Evolutionary conservation across 2,113 vertebrate species (phyloP), one percentile per base, ranked within the genome.

Genomic region (Kobus ellipsiprymnus): DNA sequence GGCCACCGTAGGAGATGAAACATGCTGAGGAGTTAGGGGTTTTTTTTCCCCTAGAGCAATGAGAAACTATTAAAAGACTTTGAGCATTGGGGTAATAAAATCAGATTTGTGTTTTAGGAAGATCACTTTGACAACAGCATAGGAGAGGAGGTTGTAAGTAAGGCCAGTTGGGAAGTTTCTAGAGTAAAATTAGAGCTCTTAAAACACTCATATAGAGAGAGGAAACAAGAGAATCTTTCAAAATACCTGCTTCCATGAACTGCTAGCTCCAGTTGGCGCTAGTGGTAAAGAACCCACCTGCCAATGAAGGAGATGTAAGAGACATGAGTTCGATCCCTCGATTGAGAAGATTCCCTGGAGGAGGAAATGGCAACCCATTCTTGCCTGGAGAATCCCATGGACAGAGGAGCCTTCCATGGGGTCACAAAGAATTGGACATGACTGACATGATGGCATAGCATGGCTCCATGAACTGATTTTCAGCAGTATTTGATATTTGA

Each of bases 21-120:
- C 60, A 40, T 33, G 33, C 33, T 92, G 74, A 95, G 48, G 36
- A 77, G 44, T 52, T 82, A 48, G 40, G 33, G 33, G 6, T 8
- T 55, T 8, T 74, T 74, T 64, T 67, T 87, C 52, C 27, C 36
- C 50, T 46, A 81, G 7, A 59, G 44, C 11, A 81, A 2, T 60
- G 36, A 88, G 83, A 90, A 92, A 78, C 62, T 83, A 6, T 90
- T 52, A 44, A 19, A 87, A 48, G n/a, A 80, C 59, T 83, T 52
- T 83, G 36, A 48, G 74, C 23, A 23, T 46, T 90, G 29, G 29
- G 12, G 46, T 92, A 36, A 92, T 87, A 80, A 86, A 94, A 64
- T 92, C 44, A 83, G 67, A 86, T 57, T 92, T 97, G 46, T 86
- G 44, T 90, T 94, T 97, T 93, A 90, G 60, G 85, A 94, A 83